These are phyloP conservation scores for Chrysotoxum bicinctum DNA, from an alignment of 2,888 invertebrate genomes.

Conservation along the genomic window DNA sequence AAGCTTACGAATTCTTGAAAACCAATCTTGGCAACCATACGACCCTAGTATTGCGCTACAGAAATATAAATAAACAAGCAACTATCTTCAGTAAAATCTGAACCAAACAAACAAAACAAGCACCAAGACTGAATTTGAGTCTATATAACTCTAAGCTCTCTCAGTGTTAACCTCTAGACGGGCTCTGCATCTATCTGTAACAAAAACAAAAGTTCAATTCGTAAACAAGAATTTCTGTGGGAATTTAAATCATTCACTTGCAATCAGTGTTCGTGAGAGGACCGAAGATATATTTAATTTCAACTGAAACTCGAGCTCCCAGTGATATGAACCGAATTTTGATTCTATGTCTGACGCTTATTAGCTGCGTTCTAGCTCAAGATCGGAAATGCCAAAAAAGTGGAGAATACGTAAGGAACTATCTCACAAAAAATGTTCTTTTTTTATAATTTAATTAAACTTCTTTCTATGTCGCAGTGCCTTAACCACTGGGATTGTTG, in stretches of 20 bases:
- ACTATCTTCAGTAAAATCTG: neutral
- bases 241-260: constrained; percentile 35
- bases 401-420: constrained; percentile 48
- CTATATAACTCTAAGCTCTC: neutral
- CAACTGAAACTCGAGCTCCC: neutral
- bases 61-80: neutral
- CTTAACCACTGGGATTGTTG: constrained; percentile 79
- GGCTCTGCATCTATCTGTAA: too few relatives aligned
- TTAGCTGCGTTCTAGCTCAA: constrained; percentile 18
- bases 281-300: neutral
- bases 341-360: constrained; percentile 15
- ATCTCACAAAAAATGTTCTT: neutral
- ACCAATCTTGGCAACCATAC: neutral
- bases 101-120: neutral
- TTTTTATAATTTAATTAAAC: constrained; percentile 3
- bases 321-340: constrained; percentile 33
- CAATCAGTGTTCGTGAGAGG: constrained; percentile 34
- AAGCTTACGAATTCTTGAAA: too few relatives aligned
- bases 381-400: constrained; percentile 12
- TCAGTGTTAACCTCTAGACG: neutral
- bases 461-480: constrained; percentile 75
- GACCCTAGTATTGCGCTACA: neutral
- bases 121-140: neutral
- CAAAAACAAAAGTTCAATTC: constrained; percentile 2
- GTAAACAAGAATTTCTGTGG: constrained; percentile 53